Evolutionary conservation across 2,888 invertebrate genomes (phyloP), one percentile per base, ranked within the genome.

Genomic region (Coecobrya sp.): DNA sequence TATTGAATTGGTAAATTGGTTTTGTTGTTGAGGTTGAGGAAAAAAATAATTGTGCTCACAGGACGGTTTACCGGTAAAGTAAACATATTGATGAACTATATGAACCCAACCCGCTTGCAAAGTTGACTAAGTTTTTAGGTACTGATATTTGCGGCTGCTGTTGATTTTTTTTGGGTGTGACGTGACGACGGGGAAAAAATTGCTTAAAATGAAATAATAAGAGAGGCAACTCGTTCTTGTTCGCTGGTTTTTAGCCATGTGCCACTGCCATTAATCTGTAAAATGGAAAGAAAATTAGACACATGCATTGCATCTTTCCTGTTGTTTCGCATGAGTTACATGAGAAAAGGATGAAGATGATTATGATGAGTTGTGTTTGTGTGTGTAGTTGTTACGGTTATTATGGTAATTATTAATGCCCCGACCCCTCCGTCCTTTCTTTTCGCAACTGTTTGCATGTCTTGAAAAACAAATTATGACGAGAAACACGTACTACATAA

Each of bases 261-360:
- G 89, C 89, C 89, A 84, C 84, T 73, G 84, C 73, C 84, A 89
- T 89, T 89, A 84, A 89, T 89, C 89, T 68, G 82, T n/a, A n/a
- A n/a, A n/a, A 62, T 22, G 10, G 62, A 27, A 27, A 65, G 25
- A 22, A 86, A 73, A 49, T 49, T 59, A 62, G 42, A 84, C n/a
- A 36, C 27, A 8, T 59, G 1, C n/a, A n/a, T 59, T 13, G 11
- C 13, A 19, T 27, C 19, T 11, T 65, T 5, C 27, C 27, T 13
- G 73, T 22, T 76, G 42, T 19, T 11, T 25, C 11, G 22, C 25
- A 25, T 62, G 62, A n/a, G 36, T 62, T 68, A 19, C 25, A 85
- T n/a, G n/a, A 27, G 30, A 76, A 49, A 25, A 19, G 5, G 27
- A 52, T 73, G 73, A 73, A 45, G 42, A 73, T 22, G 73, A 42